Evolutionary conservation across 2,113 vertebrate genomes (phyloP).

Genomic region (Rhabdomys dilectus): DNA sequence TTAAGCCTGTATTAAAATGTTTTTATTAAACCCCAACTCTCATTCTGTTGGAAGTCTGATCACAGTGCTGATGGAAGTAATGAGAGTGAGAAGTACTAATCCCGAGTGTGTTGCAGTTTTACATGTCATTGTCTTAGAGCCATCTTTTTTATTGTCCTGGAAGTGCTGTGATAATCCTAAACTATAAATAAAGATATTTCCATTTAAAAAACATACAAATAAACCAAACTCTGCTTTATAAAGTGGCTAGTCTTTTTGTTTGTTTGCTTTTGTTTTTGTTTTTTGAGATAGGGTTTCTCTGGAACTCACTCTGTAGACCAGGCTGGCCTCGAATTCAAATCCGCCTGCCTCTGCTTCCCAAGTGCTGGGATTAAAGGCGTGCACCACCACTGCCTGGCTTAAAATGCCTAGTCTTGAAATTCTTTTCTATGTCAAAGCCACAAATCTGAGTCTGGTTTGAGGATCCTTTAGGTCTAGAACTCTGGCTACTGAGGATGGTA

Average conservation of each 20-base stretch:
- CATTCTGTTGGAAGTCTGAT: background rate
- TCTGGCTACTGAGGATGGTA: background rate
- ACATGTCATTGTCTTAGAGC: background rate
- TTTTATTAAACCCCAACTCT: background rate
- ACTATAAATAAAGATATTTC: background rate
- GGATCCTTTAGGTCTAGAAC: background rate
- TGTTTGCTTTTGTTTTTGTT: no score
- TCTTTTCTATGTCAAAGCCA: background rate
- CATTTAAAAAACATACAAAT: background rate
- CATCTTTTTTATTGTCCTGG: background rate
- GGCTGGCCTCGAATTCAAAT: no score
- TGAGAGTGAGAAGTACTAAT: background rate
- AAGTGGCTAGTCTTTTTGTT: no score
- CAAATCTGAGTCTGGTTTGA: background rate
- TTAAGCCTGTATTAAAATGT: background rate
- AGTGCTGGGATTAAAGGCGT: no score
- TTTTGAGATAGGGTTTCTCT: no score
- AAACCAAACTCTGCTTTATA: background rate
- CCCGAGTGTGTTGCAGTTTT: background rate
- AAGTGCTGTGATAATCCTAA: background rate
- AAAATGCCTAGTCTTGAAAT: background rate
- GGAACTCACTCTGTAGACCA: no score
- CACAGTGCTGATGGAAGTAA: background rate
- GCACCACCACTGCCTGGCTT: no score
- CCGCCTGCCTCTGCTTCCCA: no score